Base-by-base conservation (phyloP, 2,113 vertebrate genomes). In the Riparia riparia region DNA sequence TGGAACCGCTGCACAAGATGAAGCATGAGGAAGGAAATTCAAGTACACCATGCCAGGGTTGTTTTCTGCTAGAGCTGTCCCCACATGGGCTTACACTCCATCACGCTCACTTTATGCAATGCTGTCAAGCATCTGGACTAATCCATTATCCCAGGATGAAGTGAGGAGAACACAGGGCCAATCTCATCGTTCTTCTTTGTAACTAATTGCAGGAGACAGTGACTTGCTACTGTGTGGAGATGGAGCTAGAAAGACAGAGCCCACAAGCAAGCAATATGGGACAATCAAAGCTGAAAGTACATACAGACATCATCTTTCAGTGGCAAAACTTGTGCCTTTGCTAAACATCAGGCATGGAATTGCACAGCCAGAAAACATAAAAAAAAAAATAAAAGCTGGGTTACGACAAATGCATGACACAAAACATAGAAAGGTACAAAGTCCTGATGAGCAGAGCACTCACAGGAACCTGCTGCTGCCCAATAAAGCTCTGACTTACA, bases 11-110 rank as follows among this genome's bases (percentile, higher is more conserved):
- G 57, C 54, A 71, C 7, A 5, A 94, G 91, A 81, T 74, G 65
- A 93, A 93, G 57, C 69, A 47, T 31, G 41, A 91, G 63, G 44
- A 79, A 95, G 69, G 82, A 90, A 94, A 94, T 95, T 41, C 65
- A 44, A 85, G 64, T n/a, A 12, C 22, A 61, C 34, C 10, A 8
- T 28, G 24, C 28, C 28, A 81, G 71, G 49, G 44, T 4, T 95
- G 86, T 44, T 95, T 79, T 63, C 68, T 82, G 54, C 42, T 65
- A 50, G 14, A 88, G 61, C 28, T 60, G 47, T 70, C 82, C 60
- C 78, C 41, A 31, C 34, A 17, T 26, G n/a, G 66, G 45, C 68
- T 76, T 89, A 71, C 32, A 79, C 49, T 87, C 78, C 51, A 94
- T 74, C 94, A 81, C 3, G 0, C 41, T 92, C 65, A 63, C 50